These are phyloP conservation scores for Calyptomena viridis DNA, from an alignment of 2,113 vertebrate species.

Conservation along the genomic window DNA sequence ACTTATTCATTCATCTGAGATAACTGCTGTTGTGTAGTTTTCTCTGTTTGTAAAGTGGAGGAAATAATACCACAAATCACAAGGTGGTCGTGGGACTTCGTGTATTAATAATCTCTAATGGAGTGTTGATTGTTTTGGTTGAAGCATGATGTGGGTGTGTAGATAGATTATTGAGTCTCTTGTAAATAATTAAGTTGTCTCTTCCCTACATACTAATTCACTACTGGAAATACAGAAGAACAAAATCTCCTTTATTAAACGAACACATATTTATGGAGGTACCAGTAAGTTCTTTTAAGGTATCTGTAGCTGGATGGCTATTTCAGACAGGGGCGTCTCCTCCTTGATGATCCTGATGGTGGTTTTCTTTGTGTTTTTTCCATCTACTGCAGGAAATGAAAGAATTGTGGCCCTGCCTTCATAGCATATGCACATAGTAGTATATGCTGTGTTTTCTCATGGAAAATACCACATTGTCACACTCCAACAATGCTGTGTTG, in stretches of 20 bases:
- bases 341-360: background rate
- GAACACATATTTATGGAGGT: background rate
- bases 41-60: background rate
- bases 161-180: background rate
- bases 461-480: background rate
- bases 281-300: background rate
- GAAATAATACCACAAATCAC: constrained; percentile 2
- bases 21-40: background rate
- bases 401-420: background rate
- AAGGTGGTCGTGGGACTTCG: background rate
- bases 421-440: too few relatives aligned
- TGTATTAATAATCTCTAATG: constrained; percentile 7
- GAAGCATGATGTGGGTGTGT: background rate
- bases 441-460: background rate
- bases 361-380: background rate
- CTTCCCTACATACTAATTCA: background rate
- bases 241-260: background rate
- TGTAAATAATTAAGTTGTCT: background rate
- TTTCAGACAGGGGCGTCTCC: background rate
- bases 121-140: background rate
- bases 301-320: background rate
- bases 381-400: background rate
- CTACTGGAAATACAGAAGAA: background rate
- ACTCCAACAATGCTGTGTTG: accelerated
- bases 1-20: background rate